Percentiles rank a stretch among this genome's conserved stretches.
Evolutionary conservation across 35 echinoderm and acorn worm species (phyloP).

Genomic region (Hemicentrotus pulcherrimus): DNA sequence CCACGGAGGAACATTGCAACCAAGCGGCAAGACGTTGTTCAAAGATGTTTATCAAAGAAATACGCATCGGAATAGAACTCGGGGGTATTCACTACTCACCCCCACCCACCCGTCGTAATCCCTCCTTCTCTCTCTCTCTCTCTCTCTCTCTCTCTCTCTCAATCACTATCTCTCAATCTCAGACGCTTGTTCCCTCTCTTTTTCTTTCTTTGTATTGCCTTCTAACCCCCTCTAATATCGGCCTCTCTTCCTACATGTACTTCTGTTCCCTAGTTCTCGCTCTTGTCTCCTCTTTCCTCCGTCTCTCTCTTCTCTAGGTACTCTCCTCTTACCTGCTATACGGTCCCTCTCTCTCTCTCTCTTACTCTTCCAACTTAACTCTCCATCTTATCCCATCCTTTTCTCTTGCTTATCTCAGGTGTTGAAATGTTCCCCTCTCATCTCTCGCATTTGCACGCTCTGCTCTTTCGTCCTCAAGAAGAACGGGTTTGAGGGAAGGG

Average conservation of each 20-base stretch:
- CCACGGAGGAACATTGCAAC: slow-evolving; percentile 17
- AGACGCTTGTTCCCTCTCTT: not conserved
- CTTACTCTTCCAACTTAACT: not conserved
- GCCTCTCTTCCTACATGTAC: not conserved
- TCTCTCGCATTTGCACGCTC: no score
- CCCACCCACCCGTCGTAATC: not conserved
- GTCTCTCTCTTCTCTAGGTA: not conserved
- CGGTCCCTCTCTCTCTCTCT: not conserved
- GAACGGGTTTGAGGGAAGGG: no score
- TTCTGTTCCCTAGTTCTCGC: no score
- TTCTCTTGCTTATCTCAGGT: no score
- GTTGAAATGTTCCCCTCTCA: no score
- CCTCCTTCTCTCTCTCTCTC: not conserved
- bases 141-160: not conserved
- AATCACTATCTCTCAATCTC: not conserved
- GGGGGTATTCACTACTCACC: not conserved
- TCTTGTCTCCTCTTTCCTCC: not conserved
- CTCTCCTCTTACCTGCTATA: not conserved
- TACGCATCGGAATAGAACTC: not conserved
- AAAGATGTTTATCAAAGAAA: slow-evolving; percentile 15
- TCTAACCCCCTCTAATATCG: not conserved
- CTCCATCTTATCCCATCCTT: no score
- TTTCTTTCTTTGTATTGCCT: not conserved
- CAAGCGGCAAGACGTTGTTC: not conserved
- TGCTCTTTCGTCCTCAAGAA: no score